Evolutionary conservation across 2,797 vertebrate species (phyloP).

Genomic region (Dryobates pubescens): DNA sequence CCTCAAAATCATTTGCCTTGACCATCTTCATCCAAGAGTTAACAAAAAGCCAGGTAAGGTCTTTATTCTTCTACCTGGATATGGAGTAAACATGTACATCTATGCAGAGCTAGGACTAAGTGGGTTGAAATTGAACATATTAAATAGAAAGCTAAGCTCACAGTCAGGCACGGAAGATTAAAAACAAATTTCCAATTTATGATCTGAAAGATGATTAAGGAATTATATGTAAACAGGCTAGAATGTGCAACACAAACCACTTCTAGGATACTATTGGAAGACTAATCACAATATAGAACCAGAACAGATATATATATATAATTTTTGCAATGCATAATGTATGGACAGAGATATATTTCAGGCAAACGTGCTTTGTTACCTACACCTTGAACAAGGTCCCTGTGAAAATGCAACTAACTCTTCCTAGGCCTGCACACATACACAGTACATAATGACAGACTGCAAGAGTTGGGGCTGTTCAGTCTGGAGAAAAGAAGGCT

Average conservation of each 20-base stretch:
- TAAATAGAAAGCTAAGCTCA: neutral
- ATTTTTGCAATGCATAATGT: neutral
- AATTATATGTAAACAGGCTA: neutral
- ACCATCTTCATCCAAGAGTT: neutral
- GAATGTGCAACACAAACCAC: neutral
- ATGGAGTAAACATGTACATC: neutral
- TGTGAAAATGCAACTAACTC: neutral
- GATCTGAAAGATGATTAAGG: neutral
- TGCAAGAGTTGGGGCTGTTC: no score
- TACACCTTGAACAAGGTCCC: neutral
- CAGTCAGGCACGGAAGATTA: neutral
- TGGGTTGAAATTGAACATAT: no score
- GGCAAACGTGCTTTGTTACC: neutral
- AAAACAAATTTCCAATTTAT: neutral
- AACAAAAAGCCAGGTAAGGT: neutral
- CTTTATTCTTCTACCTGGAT: neutral
- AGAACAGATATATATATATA: neutral
- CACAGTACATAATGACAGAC: neutral
- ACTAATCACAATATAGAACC: neutral
- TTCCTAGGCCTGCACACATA: accelerated
- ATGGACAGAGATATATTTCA: neutral
- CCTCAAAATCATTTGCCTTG: neutral
- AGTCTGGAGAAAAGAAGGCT: no score
- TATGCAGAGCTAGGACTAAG: neutral
- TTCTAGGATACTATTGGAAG: neutral